phyloP scores from a whole-genome alignment of 2,888 invertebrate genomes.

The Gari tellinella region DNA sequence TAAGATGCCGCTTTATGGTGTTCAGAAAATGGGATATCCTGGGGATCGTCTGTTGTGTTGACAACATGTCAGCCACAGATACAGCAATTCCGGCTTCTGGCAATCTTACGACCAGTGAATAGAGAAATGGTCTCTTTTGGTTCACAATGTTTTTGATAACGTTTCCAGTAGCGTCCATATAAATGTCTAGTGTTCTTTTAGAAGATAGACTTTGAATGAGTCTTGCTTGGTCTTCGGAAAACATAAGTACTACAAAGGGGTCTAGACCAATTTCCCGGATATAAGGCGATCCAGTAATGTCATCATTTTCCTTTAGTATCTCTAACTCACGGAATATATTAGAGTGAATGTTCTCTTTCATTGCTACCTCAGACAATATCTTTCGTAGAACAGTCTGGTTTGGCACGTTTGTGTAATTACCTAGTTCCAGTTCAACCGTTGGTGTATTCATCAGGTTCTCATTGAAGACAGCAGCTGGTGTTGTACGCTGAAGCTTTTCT shows the following conservation, averaged over 20 bases:
- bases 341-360: neutral
- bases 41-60: no score
- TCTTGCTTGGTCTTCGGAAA: neutral
- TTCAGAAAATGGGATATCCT: neutral
- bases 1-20: neutral
- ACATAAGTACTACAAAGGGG: neutral
- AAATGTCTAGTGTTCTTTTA: neutral
- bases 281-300: neutral
- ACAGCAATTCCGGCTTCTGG: neutral
- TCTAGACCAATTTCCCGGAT: slow-evolving; percentile 2
- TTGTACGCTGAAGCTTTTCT: neutral
- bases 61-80: slow-evolving; percentile 4
- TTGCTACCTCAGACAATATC: neutral
- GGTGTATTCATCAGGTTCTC: neutral
- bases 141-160: neutral
- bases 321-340: neutral
- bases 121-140: slow-evolving; percentile 1
- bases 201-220: neutral
- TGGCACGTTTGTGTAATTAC: neutral
- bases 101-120: neutral
- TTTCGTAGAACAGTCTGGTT: neutral
- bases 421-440: neutral
- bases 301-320: neutral
- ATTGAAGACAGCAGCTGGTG: neutral
- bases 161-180: slow-evolving; percentile 1